phyloP scores from a whole-genome alignment of 2,888 invertebrate genomes.

The Diplazon laetatorius region DNA sequence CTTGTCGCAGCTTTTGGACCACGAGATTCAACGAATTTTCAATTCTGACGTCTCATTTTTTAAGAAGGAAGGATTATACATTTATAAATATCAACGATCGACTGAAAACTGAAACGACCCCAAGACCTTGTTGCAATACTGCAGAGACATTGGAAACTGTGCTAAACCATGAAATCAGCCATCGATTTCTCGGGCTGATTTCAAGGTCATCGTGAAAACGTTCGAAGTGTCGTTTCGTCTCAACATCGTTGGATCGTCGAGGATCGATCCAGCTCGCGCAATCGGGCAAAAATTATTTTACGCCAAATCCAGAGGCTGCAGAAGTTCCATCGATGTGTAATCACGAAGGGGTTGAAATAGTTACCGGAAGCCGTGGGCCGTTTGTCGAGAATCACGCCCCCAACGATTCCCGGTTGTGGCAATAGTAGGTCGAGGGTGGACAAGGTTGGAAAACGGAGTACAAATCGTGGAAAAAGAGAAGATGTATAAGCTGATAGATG shows the following conservation, averaged over 20 bases:
- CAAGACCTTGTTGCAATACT: background rate
- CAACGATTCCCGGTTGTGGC: conserved; percentile 3
- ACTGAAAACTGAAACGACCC: too few species aligned
- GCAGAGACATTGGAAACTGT: background rate
- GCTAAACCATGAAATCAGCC: conserved; percentile 6
- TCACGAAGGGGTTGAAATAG: conserved; percentile 27
- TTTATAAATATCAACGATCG: too few species aligned
- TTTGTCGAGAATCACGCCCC: background rate
- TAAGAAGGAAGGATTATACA: too few species aligned
- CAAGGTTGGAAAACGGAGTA: conserved; percentile 34
- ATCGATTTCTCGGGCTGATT: background rate
- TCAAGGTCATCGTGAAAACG: background rate
- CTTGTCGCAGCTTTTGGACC: too few species aligned
- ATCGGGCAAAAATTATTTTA: conserved; percentile 25
- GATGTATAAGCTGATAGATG: conserved; percentile 22
- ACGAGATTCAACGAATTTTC: too few species aligned
- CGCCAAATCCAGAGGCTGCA: background rate
- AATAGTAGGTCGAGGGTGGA: conserved; percentile 50
- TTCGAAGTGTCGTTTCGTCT: conserved; percentile 3
- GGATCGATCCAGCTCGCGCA: conserved; percentile 7
- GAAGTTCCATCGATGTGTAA: conserved; percentile 17
- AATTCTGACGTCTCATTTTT: too few species aligned
- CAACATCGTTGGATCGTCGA: background rate
- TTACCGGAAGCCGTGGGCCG: conserved; percentile 10
- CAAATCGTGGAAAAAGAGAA: conserved; percentile 34